Base-by-base conservation (phyloP, 1,140 invertebrate species). In the Tetramorium parvispinum region DNA sequence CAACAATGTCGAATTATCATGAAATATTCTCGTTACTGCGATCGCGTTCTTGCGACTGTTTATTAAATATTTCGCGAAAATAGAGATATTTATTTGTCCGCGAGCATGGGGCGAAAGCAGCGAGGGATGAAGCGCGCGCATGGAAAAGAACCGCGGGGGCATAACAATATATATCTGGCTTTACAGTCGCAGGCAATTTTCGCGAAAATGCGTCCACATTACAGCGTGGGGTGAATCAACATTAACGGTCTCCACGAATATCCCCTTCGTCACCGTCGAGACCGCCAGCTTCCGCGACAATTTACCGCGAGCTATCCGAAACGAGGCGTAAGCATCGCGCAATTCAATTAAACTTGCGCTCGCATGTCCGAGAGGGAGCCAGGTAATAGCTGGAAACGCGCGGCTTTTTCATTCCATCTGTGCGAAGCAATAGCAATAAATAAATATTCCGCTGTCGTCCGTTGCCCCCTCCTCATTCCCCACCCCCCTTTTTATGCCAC, bases 281-380 rank as follows among this genome's bases (percentile, higher is more conserved):
- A 75, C 59, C 77, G 57, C 49, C 77, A 73, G 83, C 57, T 55
- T 85, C 76, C 87, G 75, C 89, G 87, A 90, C 77, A 88, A 88
- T 91, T 90, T 90, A 87, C 61, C 87, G 78, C 75, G 65, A 85
- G 78, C 86, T 70, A 51, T 71, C 61, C 75, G 87, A 87, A 91
- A 88, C 86, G 87, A 65, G 61, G 40, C 77, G 82, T 79, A 85
- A 90, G 87, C 85, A 85, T 85, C 89, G 78, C 57, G 89, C 85
- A 85, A 91, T 91, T 91, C 77, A 90, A 91, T 91, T 91, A 88
- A 90, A 68, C 63, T 63, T 79, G 46, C 73, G 78, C 79, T 87
- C n/a, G 85, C 70, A 63, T 55, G 55, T 27, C 10, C 18, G 21
- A 16, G n/a, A 6, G 18, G 68, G 16, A 24, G 37, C 13, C 57